Percentiles rank a stretch among this genome's conserved stretches.
These are phyloP conservation scores for Tyrannus savana DNA, from an alignment of 2,113 vertebrate species.

Conservation along the genomic window DNA sequence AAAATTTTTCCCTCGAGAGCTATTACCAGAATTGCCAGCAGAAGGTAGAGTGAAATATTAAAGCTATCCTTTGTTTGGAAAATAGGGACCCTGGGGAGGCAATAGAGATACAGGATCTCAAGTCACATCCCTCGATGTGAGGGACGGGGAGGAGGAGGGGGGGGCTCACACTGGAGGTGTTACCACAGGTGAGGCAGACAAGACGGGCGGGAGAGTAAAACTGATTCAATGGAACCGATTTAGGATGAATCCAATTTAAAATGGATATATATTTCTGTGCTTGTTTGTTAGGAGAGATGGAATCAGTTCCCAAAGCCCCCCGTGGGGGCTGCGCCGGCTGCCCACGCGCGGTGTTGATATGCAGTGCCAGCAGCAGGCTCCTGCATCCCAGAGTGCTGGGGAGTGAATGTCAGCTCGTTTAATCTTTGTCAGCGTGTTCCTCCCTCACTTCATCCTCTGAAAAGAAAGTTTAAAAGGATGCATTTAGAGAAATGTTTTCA, in stretches of 20 bases:
- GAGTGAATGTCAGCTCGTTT: constrained; percentile 20
- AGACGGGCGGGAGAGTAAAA: not conserved
- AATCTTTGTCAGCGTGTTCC: not conserved
- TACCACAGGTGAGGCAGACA: not conserved
- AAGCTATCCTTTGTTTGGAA: not conserved
- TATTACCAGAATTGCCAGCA: not conserved
- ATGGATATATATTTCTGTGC: not conserved
- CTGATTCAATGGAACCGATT: not conserved
- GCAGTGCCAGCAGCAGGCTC: not conserved
- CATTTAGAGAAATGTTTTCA: not conserved
- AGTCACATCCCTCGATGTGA: too few relatives aligned
- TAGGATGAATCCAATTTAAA: not conserved
- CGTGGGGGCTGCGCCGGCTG: not conserved
- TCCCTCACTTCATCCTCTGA: not conserved
- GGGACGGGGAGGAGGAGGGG: not conserved
- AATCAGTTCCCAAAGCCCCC: not conserved
- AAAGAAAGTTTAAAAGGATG: not conserved
- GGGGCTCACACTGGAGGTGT: fast-evolving
- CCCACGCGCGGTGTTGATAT: not conserved
- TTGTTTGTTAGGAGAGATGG: not conserved
- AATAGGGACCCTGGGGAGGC: not conserved
- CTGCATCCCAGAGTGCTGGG: not conserved
- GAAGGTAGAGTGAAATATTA: not conserved
- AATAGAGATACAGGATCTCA: fast-evolving
- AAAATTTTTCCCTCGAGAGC: not conserved